phyloP scores from a whole-genome alignment of 2,888 invertebrate genomes.

The Geotrupes spiniger region DNA sequence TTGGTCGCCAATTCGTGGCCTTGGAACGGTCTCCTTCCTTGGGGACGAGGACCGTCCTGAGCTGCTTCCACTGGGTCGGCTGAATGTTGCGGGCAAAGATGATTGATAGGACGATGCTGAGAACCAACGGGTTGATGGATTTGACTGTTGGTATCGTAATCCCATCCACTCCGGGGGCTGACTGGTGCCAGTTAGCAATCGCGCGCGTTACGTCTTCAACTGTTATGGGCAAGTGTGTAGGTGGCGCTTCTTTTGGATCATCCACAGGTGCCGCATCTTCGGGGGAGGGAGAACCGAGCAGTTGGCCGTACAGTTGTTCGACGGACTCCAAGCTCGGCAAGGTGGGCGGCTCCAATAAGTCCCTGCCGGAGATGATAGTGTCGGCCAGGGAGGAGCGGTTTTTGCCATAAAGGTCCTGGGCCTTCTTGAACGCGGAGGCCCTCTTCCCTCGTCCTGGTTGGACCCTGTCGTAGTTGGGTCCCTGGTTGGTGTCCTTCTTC shows the following conservation, averaged over 20 bases:
- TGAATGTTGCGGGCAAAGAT: constrained; percentile 14
- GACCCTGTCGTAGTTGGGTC: no score
- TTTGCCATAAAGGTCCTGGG: constrained; percentile 22
- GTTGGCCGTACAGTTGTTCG: constrained; percentile 12
- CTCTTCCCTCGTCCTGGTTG: neutral
- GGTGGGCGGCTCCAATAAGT: constrained; percentile 5
- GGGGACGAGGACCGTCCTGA: constrained; percentile 23
- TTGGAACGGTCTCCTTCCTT: constrained; percentile 23
- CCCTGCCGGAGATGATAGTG: constrained; percentile 10
- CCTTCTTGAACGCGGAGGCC: constrained; percentile 20
- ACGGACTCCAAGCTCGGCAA: constrained; percentile 14
- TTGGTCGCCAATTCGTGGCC: constrained; percentile 31
- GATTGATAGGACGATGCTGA: constrained; percentile 22
- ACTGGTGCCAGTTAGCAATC: neutral
- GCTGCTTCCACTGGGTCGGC: constrained; percentile 20
- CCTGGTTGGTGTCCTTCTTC: no score
- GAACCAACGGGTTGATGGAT: neutral
- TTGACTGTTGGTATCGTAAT: constrained; percentile 10
- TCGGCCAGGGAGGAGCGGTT: constrained; percentile 11
- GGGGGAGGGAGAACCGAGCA: constrained; percentile 14
- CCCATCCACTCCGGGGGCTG: constrained; percentile 15
- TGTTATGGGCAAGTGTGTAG: neutral
- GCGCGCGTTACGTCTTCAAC: constrained; percentile 5
- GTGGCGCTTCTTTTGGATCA: neutral
- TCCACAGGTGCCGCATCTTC: constrained; percentile 2